phyloP scores from a whole-genome alignment of 2,113 vertebrate genomes.

The Colinus virginianus region DNA sequence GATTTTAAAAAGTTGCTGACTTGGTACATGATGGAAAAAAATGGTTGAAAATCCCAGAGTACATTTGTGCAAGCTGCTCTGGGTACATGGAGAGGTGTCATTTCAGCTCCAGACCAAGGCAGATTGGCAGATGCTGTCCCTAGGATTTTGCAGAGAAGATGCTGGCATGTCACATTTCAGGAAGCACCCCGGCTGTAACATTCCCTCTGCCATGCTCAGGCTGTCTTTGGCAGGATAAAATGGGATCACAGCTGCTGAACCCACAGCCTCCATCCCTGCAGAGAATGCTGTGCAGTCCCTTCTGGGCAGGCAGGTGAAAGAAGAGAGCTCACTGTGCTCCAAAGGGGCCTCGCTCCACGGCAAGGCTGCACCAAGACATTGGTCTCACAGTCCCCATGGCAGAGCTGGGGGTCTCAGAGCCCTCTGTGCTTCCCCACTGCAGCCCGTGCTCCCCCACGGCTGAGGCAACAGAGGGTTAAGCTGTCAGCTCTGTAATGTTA shows the following conservation, averaged over 20 bases:
- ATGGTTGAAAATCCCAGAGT: not conserved
- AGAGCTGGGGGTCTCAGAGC: not conserved
- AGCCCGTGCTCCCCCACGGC: not conserved
- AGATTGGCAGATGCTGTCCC: not conserved
- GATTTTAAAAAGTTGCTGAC: not conserved
- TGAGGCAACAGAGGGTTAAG: conserved; percentile 79
- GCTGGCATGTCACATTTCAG: not conserved
- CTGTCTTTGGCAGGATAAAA: conserved; percentile 32
- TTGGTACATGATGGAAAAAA: not conserved
- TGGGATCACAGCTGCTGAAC: not conserved
- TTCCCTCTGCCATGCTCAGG: not conserved
- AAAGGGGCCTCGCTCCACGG: not conserved
- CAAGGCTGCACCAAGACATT: not conserved
- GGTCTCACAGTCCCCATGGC: accelerated
- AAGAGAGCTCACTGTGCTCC: not conserved
- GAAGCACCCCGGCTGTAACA: not conserved
- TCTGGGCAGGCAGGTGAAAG: not conserved
- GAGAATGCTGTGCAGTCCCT: not conserved
- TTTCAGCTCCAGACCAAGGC: not conserved
- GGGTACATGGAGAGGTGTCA: not conserved
- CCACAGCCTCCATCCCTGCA: not conserved
- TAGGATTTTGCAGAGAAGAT: not conserved
- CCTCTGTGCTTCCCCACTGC: not conserved
- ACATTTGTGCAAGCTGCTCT: not conserved
- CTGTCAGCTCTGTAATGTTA: conserved; percentile 79